Percentiles rank a stretch among this genome's conserved stretches.
Conservation (phyloP, 2,113 vertebrate species). For the Oceanites oceanicus region DNA sequence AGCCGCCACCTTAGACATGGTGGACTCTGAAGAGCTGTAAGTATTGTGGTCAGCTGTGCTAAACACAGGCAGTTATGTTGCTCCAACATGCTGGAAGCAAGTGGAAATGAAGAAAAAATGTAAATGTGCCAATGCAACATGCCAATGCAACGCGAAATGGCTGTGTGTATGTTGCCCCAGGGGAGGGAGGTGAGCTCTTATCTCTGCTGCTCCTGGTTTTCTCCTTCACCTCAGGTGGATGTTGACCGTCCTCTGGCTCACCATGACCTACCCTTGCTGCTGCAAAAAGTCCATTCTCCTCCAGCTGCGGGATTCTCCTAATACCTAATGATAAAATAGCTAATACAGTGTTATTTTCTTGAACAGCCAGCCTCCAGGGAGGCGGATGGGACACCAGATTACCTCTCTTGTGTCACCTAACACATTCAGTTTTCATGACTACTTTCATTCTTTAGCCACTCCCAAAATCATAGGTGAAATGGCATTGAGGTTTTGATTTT, state of each 20-base stretch:
- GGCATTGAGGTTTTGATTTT: background rate
- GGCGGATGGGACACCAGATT: background rate
- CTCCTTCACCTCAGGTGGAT: background rate
- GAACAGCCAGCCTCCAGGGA: background rate
- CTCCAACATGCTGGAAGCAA: background rate
- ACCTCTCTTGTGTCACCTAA: background rate
- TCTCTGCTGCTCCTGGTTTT: background rate
- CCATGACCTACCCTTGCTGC: background rate
- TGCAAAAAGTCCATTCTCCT: background rate
- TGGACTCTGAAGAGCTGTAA: background rate
- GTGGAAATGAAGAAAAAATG: background rate
- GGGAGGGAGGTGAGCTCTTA: background rate
- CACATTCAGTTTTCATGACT: background rate
- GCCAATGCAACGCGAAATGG: fast-evolving
- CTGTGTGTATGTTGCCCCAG: no score
- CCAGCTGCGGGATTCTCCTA: background rate
- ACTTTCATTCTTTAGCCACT: background rate
- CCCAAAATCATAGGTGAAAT: background rate
- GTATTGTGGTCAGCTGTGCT: background rate
- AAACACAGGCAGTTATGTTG: background rate
- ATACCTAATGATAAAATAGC: background rate
- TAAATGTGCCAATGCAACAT: background rate
- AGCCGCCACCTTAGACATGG: background rate
- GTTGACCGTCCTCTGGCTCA: background rate
- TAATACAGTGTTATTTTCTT: background rate